phyloP scores from a whole-genome alignment of 2,113 vertebrate species.

The Ailuropoda melanoleuca region DNA sequence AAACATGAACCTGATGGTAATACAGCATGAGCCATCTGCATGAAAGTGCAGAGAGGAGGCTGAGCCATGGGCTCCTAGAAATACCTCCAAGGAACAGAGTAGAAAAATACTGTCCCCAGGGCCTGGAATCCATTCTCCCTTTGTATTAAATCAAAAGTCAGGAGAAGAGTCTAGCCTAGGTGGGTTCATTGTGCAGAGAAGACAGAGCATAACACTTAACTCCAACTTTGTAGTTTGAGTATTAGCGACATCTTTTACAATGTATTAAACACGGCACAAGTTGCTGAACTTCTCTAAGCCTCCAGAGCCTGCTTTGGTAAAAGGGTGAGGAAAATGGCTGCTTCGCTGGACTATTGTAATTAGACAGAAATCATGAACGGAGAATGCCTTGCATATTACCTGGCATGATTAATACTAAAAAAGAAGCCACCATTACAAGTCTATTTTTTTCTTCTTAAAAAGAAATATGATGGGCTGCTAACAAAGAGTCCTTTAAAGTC shows the following conservation, averaged over 20 bases:
- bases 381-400: neutral
- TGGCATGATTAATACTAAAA: neutral
- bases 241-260: neutral
- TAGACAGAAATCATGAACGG: neutral
- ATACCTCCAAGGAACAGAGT: neutral
- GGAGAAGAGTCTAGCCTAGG: neutral
- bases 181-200: neutral
- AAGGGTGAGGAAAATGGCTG: neutral
- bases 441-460: neutral
- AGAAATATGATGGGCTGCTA: neutral
- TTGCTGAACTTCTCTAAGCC: neutral
- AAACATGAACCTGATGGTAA: no score
- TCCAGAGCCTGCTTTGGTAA: neutral
- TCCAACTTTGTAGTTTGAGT: neutral
- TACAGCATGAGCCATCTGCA: fast-evolving
- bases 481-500: neutral
- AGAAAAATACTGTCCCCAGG: neutral
- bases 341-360: neutral
- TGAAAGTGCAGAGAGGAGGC: neutral
- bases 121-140: neutral
- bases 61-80: neutral
- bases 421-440: neutral
- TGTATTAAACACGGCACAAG: neutral
- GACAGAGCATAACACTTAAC: neutral
- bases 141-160: neutral